Base-by-base conservation (phyloP, 2,888 invertebrate species). In the Drosophila mettleri region DNA sequence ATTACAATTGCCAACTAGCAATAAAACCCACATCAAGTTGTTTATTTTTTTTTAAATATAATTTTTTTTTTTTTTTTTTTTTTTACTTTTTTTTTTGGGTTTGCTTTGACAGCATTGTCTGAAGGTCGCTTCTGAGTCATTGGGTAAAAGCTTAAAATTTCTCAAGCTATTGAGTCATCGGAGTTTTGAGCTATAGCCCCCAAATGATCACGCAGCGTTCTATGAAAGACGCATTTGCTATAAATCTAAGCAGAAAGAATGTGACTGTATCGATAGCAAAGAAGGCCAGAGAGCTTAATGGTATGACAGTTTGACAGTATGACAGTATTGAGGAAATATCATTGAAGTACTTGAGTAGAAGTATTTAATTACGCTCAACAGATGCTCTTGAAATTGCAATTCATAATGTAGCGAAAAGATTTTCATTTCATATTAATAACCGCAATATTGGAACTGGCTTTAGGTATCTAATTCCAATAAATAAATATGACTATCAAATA, bases 101-200 rank as follows among this genome's bases (percentile, higher is more conserved):
- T 20, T 29, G 12, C 43, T 53, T 31, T 27, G 52, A 31, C 18
- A 48, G 38, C 62, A 52, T 46, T 55, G 39, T 27, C 27, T 24
- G 20, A 74, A 73, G 74, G 68, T 68, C 73, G 33, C 22, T 9
- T 48, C 58, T 78, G 79, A 78, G 68, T 79, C 82, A 82, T 81
- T 68, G 57, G 43, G 34, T 29, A 46, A 72, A 75, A 82, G 82
- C 63, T 59, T 79, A 61, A 29, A 72, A 72, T 82, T 79, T 82
- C 76, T 51, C 39, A 24, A 9, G 7, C 16, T 10, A 54, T 68
- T 63, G 55, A 74, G 52, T 74, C 69, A 73, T 55, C 68, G 16
- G 55, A 55, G 48, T n/a, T 45, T 41, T 45, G 36, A 20, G 31
- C 20, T 38, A 46, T 74, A 74, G 43, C 66, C 73, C 74, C 60